Evolutionary conservation across 2,113 vertebrate species (phyloP).

Genomic region (Sialia sialis): DNA sequence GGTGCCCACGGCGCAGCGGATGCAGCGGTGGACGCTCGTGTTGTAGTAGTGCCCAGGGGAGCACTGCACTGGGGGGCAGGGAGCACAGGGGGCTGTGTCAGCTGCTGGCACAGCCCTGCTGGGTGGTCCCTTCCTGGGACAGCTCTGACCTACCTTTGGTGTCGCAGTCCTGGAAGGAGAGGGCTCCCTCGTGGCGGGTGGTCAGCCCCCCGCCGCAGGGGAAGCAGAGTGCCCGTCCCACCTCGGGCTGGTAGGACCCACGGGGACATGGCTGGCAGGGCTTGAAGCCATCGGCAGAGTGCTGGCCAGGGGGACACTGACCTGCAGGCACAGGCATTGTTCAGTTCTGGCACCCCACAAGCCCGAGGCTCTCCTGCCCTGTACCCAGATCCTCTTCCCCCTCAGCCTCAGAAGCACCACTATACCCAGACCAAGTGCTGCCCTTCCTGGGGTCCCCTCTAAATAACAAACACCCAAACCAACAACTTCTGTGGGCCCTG

Average conservation of each 20-base stretch:
- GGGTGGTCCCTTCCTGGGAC: neutral
- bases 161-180: slow-evolving; percentile 95
- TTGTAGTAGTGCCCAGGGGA: slow-evolving; percentile 97
- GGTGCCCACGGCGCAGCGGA: slow-evolving; percentile 91
- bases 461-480: neutral
- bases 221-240: slow-evolving; percentile 89
- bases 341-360: neutral
- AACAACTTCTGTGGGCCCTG: neutral
- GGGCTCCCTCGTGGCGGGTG: slow-evolving; percentile 89
- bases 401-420: neutral
- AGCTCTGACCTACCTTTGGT: slow-evolving; percentile 85
- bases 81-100: neutral
- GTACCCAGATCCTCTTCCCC: neutral
- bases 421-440: neutral
- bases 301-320: slow-evolving; percentile 88
- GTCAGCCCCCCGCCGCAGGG: slow-evolving; percentile 90
- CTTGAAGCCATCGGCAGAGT: slow-evolving; percentile 89
- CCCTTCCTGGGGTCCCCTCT: neutral
- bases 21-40: slow-evolving; percentile 91
- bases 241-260: slow-evolving; percentile 90
- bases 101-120: fast-evolving
- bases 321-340: slow-evolving; percentile 66
- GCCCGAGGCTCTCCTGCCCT: neutral
- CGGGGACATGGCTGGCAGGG: slow-evolving; percentile 89
- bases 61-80: slow-evolving; percentile 83